Conservation (phyloP, 1,140 invertebrate genomes). For the Cephus cinctus region DNA sequence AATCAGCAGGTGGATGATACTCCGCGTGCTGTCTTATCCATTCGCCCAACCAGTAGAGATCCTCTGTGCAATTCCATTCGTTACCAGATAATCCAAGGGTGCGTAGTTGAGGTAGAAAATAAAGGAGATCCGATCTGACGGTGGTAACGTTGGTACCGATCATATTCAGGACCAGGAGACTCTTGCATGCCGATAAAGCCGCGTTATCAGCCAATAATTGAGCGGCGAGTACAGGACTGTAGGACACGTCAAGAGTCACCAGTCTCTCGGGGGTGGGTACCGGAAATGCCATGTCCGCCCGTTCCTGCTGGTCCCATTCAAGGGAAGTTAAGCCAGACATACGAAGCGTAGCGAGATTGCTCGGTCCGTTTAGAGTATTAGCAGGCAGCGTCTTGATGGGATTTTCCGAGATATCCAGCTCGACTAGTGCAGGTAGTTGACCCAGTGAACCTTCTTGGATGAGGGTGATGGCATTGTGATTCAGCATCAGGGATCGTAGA, state of each 20-base stretch:
- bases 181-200: conserved; percentile 67
- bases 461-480: conserved; percentile 65
- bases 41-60: conserved; percentile 63
- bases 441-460: conserved; percentile 68
- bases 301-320: conserved; percentile 54
- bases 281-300: conserved; percentile 66
- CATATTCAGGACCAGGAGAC: conserved; percentile 69
- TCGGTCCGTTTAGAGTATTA: conserved; percentile 67
- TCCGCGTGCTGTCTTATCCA: conserved; percentile 63
- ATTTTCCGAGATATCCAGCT: conserved; percentile 77
- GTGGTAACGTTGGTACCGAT: conserved; percentile 63
- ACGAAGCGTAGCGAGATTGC: conserved; percentile 64
- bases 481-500: conserved; percentile 69
- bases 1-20: conserved; percentile 45
- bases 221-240: conserved; percentile 68
- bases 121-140: conserved; percentile 67
- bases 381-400: conserved; percentile 66
- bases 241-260: conserved; percentile 69
- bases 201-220: conserved; percentile 70
- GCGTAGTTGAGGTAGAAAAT: conserved; percentile 68
- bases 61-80: conserved; percentile 61
- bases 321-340: conserved; percentile 66
- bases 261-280: conserved; percentile 69
- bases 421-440: conserved; percentile 64
- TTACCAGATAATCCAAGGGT: conserved; percentile 63